Percentiles rank a stretch among this genome's conserved stretches.
These are phyloP conservation scores for Cotesia congregata DNA, from an alignment of 2,888 invertebrate genomes.

Conservation along the genomic window DNA sequence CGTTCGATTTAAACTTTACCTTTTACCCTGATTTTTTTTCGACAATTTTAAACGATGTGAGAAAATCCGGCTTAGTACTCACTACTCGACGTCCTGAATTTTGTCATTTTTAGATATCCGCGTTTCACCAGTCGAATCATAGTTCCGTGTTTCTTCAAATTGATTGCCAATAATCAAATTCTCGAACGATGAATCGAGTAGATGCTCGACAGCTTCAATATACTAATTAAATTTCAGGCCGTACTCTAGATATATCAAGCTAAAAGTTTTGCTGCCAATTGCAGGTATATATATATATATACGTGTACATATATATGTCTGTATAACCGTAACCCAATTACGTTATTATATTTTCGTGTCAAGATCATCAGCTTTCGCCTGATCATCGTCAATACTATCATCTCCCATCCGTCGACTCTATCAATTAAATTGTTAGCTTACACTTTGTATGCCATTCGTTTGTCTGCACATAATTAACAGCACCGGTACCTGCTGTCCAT, in stretches of 20 bases:
- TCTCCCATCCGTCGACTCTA: neutral
- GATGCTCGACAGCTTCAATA: conserved; percentile 49
- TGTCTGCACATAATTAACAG: neutral
- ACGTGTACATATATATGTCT: neutral
- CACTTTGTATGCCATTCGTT: conserved; percentile 7
- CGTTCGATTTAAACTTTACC: conserved; percentile 20
- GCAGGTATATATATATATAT: neutral
- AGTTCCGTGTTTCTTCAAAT: conserved; percentile 45
- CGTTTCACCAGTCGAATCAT: conserved; percentile 26
- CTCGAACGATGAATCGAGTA: conserved; percentile 41
- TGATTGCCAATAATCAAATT: conserved; percentile 61
- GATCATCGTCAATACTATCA: neutral
- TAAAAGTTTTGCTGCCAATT: neutral
- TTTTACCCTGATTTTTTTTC: conserved; percentile 25
- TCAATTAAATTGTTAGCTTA: neutral
- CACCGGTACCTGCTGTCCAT: neutral
- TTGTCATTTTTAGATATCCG: conserved; percentile 25
- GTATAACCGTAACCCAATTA: neutral
- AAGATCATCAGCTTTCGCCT: neutral
- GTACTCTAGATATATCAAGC: conserved; percentile 8
- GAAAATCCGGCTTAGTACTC: neutral
- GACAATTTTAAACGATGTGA: neutral
- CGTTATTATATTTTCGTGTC: neutral
- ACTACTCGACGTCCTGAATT: conserved; percentile 23
- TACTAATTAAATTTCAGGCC: conserved; percentile 53